Base-by-base conservation (phyloP, 2,888 invertebrate species). In the Cosmorhoe ocellata region DNA sequence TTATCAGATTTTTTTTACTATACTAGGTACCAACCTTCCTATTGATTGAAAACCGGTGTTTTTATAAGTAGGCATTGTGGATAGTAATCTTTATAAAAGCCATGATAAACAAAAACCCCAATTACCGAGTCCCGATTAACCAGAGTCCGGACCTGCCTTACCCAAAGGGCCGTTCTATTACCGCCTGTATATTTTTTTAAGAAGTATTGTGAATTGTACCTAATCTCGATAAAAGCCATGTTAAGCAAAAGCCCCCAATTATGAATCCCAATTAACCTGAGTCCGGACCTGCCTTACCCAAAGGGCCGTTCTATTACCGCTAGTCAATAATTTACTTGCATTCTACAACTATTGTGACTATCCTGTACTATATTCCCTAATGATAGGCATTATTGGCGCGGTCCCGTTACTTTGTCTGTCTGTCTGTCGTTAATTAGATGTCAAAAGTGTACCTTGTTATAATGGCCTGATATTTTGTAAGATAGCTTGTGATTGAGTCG, bases 271-370 rank as follows among this genome's bases (percentile, higher is more conserved):
- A 6, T 18, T 8, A 22, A 0, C 38, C 40, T 32, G 14, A 45
- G 3, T 56, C 14, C 56, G 11, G 38, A 33, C 36, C 58, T 51
- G 54, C 3, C 22, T 36, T n/a, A 31, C 52, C 51, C 22, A 49
- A 56, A 49, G 40, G 53, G 48, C 46, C 44, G 37, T 39, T 46
- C 55, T 44, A 56, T 59, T 57, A 59, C 58, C 58, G 55, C 55
- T 49, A 47, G 32, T 50, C 50, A 55, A 56, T 57, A 63, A 62
- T 59, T 61, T 62, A 58, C 51, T 48, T 52, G 60, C 66, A 66
- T 69, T 69, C 65, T 66, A 64, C 66, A 51, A 57, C 58, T 66
- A 64, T 66, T 66, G 60, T 63, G 43, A 43, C 56, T 61, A 48
- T 47, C 44, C 51, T 56, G 50, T 50, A n/a, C n/a, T n/a, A 51